phyloP scores from a whole-genome alignment of 2,797 vertebrate species.

The Scomberomorus guttatus region DNA sequence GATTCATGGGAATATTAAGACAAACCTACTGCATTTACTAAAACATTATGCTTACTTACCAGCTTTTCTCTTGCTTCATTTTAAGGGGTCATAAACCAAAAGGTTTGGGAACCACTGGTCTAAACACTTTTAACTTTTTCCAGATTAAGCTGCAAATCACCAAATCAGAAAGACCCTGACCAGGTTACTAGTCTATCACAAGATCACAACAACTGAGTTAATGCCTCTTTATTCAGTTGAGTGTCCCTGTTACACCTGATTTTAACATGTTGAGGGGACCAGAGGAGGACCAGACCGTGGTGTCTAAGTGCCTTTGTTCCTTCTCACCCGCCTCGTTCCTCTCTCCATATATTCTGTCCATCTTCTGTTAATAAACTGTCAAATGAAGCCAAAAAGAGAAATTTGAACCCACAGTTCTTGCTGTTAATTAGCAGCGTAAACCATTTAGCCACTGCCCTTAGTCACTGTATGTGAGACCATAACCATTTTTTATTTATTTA shows the following conservation, averaged over 20 bases:
- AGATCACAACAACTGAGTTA: not conserved
- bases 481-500: not conserved
- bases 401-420: not conserved
- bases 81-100: not conserved
- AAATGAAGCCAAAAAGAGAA: not conserved
- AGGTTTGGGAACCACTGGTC: not conserved
- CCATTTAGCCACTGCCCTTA: not conserved
- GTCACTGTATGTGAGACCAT: not conserved
- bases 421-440: not conserved
- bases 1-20: not conserved
- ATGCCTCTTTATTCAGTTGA: not conserved
- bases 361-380: no score
- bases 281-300: no score
- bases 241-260: not conserved
- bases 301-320: no score
- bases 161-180: not conserved
- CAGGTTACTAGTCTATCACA: not conserved
- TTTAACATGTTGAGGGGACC: no score
- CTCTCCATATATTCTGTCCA: no score
- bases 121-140: not conserved
- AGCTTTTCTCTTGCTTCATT: not conserved
- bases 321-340: no score
- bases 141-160: not conserved
- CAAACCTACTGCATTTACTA: no score
- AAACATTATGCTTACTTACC: no score